Evolutionary conservation across 1,140 invertebrate genomes (phyloP).

Genomic region (Zaprionus africanus): DNA sequence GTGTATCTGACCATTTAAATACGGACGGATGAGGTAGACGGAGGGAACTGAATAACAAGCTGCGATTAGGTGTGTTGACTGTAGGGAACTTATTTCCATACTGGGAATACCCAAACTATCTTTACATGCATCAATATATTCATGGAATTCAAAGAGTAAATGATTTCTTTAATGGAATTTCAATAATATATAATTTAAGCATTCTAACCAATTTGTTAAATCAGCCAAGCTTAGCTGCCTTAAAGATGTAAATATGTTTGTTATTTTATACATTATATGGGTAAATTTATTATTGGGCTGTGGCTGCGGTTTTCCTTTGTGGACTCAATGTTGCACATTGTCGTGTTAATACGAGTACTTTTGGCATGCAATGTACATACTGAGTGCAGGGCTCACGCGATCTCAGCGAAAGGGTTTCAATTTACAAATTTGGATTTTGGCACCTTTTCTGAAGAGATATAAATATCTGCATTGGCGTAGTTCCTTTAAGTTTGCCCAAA

Average conservation of each 20-base stretch:
- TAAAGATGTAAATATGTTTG: background rate
- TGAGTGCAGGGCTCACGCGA: constrained; percentile 29
- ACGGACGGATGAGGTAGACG: background rate
- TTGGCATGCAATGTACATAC: constrained; percentile 20
- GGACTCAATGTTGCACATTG: constrained; percentile 23
- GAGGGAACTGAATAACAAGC: background rate
- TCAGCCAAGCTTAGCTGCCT: background rate
- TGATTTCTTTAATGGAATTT: no score
- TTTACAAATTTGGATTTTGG: constrained; percentile 34
- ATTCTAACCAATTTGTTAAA: background rate
- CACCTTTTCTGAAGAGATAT: constrained; percentile 27
- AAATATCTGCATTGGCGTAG: constrained; percentile 40
- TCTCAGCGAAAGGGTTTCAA: constrained; percentile 13
- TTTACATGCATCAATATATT: no score
- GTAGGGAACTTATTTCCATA: background rate
- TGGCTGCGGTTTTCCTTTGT: constrained; percentile 31
- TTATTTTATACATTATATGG: background rate
- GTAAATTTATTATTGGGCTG: constrained; percentile 25
- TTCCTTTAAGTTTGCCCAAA: constrained; percentile 7
- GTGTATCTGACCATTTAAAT: background rate
- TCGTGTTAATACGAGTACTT: constrained; percentile 38
- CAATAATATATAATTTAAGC: no score
- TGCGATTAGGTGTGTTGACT: background rate
- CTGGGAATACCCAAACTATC: background rate
- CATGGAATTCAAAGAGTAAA: no score